Percentiles rank a stretch among this genome's conserved stretches.
Evolutionary conservation across 2,888 invertebrate genomes (phyloP).

Genomic region (Spatulosminthurus flaviceps): DNA sequence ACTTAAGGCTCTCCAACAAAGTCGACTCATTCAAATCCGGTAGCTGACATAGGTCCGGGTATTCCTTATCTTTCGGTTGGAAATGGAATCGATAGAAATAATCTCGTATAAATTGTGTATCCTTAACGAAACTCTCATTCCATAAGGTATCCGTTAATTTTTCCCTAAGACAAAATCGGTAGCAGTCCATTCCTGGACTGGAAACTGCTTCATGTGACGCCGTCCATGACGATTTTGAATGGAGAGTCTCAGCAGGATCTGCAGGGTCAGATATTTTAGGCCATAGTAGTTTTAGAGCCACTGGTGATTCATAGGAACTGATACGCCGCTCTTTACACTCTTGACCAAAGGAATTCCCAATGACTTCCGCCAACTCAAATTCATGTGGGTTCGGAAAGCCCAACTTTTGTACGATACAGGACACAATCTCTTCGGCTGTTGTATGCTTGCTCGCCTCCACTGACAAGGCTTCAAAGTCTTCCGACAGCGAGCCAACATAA

Average conservation of each 20-base stretch:
- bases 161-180: conserved; percentile 86
- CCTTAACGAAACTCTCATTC: conserved; percentile 84
- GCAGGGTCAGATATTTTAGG: conserved; percentile 69
- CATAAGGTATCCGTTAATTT: conserved; percentile 85
- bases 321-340: conserved; percentile 92
- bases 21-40: conserved; percentile 95
- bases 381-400: conserved; percentile 73
- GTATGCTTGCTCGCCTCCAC: conserved; percentile 93
- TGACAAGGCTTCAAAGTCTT: conserved; percentile 87
- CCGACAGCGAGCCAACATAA: conserved; percentile 87
- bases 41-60: conserved; percentile 93
- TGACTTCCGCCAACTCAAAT: conserved; percentile 88
- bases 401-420: conserved; percentile 82
- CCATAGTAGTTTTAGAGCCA: conserved; percentile 69
- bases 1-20: conserved; percentile 86
- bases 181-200: conserved; percentile 54
- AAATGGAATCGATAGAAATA: conserved; percentile 90
- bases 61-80: conserved; percentile 92
- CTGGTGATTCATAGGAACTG: conserved; percentile 71
- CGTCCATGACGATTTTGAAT: conserved; percentile 33
- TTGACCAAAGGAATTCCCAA: conserved; percentile 84
- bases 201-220: conserved; percentile 18
- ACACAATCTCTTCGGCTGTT: conserved; percentile 89
- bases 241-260: neutral
- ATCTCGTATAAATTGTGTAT: conserved; percentile 90